These are phyloP conservation scores for Acleris holmiana DNA, from an alignment of 2,888 invertebrate genomes.

Conservation along the genomic window DNA sequence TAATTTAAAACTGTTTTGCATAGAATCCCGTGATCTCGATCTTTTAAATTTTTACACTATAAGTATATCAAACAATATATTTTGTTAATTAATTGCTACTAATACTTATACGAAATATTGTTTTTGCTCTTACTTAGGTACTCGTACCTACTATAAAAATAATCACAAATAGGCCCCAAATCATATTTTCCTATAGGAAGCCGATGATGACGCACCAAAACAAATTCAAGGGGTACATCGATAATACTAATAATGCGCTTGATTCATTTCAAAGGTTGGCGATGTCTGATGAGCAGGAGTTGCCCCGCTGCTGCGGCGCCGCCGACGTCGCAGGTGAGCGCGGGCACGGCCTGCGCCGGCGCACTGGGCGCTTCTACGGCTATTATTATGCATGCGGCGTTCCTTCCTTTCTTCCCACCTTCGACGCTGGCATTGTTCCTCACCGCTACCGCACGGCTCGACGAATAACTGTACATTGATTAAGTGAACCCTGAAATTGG, in stretches of 20 bases:
- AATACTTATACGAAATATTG: too few relatives aligned
- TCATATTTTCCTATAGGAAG: too few relatives aligned
- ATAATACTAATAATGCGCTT: background rate
- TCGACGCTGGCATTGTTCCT: conserved; percentile 78
- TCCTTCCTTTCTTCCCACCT: conserved; percentile 81
- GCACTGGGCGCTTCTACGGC: conserved; percentile 51
- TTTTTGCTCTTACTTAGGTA: too few relatives aligned
- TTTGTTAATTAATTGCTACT: too few relatives aligned
- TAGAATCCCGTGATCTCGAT: too few relatives aligned
- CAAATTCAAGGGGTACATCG: background rate
- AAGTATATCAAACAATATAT: too few relatives aligned
- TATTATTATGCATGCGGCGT: conserved; percentile 74
- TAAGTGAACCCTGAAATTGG: conserved; percentile 82
- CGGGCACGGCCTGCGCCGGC: conserved; percentile 48
- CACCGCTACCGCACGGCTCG: conserved; percentile 54
- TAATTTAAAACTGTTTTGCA: too few relatives aligned
- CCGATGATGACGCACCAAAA: too few relatives aligned
- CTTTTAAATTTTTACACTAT: too few relatives aligned
- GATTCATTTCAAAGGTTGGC: conserved; percentile 4
- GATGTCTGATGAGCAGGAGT: conserved; percentile 17
- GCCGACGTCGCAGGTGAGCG: conserved; percentile 38
- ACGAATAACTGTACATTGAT: conserved; percentile 74
- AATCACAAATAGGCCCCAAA: too few relatives aligned
- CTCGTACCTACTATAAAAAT: too few relatives aligned
- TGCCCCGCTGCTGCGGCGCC: conserved; percentile 39